These are phyloP conservation scores for Phenganax marumi DNA, from an alignment of 92 coral and sea anemone genomes.

Conservation along the genomic window DNA sequence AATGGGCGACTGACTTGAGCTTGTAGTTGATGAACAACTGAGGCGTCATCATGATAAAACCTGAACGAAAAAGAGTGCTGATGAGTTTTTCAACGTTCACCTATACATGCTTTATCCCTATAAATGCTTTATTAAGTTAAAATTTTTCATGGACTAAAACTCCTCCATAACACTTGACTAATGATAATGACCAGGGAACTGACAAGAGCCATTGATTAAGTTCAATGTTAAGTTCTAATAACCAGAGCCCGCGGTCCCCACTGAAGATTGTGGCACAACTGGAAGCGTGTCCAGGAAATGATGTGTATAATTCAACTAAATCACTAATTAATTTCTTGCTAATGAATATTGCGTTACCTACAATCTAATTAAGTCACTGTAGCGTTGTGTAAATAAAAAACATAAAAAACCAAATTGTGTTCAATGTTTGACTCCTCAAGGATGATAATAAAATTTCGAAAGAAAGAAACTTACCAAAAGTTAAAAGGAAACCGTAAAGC, in stretches of 20 bases:
- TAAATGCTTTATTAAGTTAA: no score
- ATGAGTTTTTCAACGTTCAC: no score
- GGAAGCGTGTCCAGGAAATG: background rate
- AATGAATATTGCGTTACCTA: constrained; percentile 8
- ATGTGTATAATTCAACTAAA: background rate
- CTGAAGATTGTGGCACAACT: no score
- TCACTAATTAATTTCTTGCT: background rate
- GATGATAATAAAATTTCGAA: background rate
- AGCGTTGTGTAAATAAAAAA: background rate
- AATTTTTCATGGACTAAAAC: no score
- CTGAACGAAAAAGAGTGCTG: constrained; percentile 39
- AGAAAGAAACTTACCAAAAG: constrained; percentile 71
- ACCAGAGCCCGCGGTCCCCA: no score
- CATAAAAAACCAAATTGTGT: background rate
- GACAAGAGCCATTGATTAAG: no score
- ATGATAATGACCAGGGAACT: no score
- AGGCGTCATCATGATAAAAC: constrained; percentile 97
- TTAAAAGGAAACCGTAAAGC: constrained; percentile 92
- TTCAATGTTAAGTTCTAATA: no score
- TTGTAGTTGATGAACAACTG: constrained; percentile 96
- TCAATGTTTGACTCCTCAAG: background rate
- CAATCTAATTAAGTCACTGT: constrained; percentile 9
- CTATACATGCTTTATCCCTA: no score
- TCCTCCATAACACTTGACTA: no score
- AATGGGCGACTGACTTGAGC: constrained; percentile 94